A percentile compares a stretch with the other conserved stretches of the same genome.
Evolutionary conservation across 1,140 invertebrate species (phyloP).

Genomic region (Hylaeus volcanicus): DNA sequence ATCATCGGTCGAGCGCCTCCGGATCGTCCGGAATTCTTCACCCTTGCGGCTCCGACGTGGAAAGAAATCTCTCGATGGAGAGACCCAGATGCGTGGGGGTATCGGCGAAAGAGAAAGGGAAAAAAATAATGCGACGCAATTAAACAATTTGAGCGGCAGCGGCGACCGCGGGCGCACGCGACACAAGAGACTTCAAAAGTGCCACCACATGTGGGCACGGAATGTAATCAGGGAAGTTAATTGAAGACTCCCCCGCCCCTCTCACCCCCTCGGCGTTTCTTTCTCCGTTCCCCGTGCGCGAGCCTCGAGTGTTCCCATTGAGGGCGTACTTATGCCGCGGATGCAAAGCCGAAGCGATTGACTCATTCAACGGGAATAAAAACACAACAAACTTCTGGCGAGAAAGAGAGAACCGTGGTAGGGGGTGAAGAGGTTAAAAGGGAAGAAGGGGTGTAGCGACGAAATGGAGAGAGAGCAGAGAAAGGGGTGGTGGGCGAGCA

Average conservation of each 20-base stretch:
- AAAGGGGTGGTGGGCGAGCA: neutral
- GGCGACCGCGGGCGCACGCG: constrained; percentile 51
- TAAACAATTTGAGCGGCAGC: constrained; percentile 71
- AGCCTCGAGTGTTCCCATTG: constrained; percentile 69
- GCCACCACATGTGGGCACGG: constrained; percentile 63
- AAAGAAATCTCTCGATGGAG: neutral
- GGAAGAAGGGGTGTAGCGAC: neutral
- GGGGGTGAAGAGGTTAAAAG: neutral
- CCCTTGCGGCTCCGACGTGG: neutral
- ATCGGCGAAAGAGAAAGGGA: constrained; percentile 33
- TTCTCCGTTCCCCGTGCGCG: constrained; percentile 20
- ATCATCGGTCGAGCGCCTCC: neutral
- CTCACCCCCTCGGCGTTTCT: constrained; percentile 15
- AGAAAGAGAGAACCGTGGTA: neutral
- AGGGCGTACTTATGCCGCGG: constrained; percentile 55
- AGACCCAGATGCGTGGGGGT: neutral
- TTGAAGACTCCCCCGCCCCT: constrained; percentile 65
- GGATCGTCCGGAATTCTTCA: neutral
- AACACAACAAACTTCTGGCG: constrained; percentile 72
- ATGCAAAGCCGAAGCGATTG: constrained; percentile 77
- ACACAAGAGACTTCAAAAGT: constrained; percentile 62
- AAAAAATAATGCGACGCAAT: constrained; percentile 67
- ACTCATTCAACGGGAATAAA: constrained; percentile 79
- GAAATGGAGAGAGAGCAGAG: neutral
- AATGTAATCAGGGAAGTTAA: constrained; percentile 76